Base-by-base conservation (phyloP, 2,888 invertebrate genomes). In the Artemia sinica region DNA sequence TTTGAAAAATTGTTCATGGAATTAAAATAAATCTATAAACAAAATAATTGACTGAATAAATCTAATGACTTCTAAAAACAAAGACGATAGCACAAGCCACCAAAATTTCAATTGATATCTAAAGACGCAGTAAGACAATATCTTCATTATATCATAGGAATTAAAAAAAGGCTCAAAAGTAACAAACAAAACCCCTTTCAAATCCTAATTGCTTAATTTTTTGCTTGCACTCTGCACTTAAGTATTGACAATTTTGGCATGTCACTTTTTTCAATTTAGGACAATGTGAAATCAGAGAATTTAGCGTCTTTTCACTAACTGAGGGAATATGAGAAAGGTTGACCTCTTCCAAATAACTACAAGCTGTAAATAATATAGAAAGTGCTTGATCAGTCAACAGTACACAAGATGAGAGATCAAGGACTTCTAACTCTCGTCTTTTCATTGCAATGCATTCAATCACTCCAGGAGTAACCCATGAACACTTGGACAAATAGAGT, bases 401-500 rank as follows among this genome's bases (percentile, higher is more conserved):
- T 58, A 58, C 18, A 58, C 58, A 58, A 18, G n/a, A 18, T 9
- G 58, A 58, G 14, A 58, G 58, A 58, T 58, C 58, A 8, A 58
- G 58, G 8, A 18, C 18, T 58, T 58, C 58, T 14, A 58, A 58
- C 58, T 14, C 18, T 58, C 58, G n/a, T 58, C 14, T n/a, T 18
- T 58, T 58, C 9, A 58, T 14, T 8, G 58, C 58, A 14, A 58
- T 58, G 58, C 58, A 58, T 58, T 58, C 58, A 14, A 58, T n/a
- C 18, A 58, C 18, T 58, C 58, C 58, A 58, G 58, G 58, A 10
- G 58, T 58, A 58, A 58, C 58, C 58, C 58, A 58, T n/a, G 58
- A 14, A 18, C 58, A 58, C 8, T 58, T n/a, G 58, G 58, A n/a
- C 10, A 58, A 58, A 2, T 18, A 14, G 14, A 58, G 18, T n/a